A percentile compares a stretch with the other conserved stretches of the same genome.
Evolutionary conservation across 2,113 vertebrate species (phyloP).

Genomic region (Carassius carassius): DNA sequence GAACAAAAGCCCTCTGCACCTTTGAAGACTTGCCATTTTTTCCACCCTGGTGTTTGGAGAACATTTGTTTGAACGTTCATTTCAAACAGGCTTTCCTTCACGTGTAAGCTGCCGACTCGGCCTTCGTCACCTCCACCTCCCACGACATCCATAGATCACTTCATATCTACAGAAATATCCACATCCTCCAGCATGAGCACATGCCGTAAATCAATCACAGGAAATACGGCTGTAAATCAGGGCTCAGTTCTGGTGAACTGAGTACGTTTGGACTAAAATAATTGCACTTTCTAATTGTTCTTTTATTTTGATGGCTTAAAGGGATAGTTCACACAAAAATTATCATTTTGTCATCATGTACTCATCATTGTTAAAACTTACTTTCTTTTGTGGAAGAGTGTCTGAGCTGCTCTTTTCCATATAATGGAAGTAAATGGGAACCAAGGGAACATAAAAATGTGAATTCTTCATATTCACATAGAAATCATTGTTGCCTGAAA

Average conservation of each 20-base stretch:
- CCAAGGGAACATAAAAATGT: not conserved
- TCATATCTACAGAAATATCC: not conserved
- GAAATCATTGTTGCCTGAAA: not conserved
- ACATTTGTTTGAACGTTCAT: conserved; percentile 30
- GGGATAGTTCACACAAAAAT: not conserved
- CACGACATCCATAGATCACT: conserved; percentile 1
- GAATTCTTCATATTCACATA: not conserved
- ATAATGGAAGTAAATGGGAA: not conserved
- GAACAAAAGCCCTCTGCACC: conserved; percentile 41
- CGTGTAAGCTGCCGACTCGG: not conserved
- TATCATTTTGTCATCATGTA: not conserved
- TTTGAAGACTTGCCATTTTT: conserved; percentile 46
- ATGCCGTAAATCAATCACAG: not conserved
- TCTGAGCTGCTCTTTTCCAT: not conserved
- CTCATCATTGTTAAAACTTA: not conserved
- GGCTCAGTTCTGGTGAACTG: not conserved
- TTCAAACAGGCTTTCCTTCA: conserved; percentile 43
- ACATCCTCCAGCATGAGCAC: not conserved
- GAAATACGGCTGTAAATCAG: not conserved
- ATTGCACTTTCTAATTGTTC: not conserved
- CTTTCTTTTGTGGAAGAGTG: not conserved
- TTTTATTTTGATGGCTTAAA: not conserved
- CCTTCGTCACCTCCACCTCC: not conserved
- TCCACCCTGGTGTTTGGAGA: conserved; percentile 23
- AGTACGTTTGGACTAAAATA: not conserved